Base-by-base conservation (phyloP, 1,140 invertebrate genomes). In the Drosophila subobscura region DNA sequence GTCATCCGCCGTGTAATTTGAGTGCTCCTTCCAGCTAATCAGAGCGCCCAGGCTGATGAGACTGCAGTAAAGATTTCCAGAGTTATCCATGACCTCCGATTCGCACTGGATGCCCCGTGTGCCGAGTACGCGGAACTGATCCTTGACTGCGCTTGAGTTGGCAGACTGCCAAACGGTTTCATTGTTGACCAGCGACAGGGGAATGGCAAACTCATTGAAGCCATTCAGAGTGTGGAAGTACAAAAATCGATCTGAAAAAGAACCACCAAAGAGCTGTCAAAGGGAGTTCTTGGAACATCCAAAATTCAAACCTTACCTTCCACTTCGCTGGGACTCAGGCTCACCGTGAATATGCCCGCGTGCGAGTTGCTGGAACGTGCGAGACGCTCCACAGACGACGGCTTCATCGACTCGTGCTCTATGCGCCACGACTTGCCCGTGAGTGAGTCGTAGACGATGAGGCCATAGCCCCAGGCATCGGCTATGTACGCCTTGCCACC, bases 221-320 rank as follows among this genome's bases (percentile, higher is more conserved):
- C 95, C 95, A 0, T 95, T 95, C 33, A 97, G 91, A 0, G 95
- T 93, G 79, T 97, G 96, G 91, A 96, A 97, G 91, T 94, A 96
- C 0, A 97, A 91, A 37, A 91, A 93, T 14, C 95, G 93, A 7
- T 85, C 84, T 90, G 70, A 1, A 73, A 64, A n/a, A 22, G 14
- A 49, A 27, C 10, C 3, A 1, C 3, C 33, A 3, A 37, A 37
- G 10, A 20, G 10, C 10, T 37, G 10, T 37, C 16, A 12, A 37
- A 37, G 12, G 33, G 10, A 37, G 33, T 37, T 37, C 33, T 37
- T 12, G 0, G 1, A 37, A 4, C 10, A 37, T 12, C 10, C 10
- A 37, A 37, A 5, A 8, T 14, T 55, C 12, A 73, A 55, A 33
- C 12, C 51, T 55, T 50, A 85, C 80, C 68, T 53, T 63, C 45